Conservation (phyloP, 1,140 invertebrate genomes). For the Diploscapter pachys region DNA sequence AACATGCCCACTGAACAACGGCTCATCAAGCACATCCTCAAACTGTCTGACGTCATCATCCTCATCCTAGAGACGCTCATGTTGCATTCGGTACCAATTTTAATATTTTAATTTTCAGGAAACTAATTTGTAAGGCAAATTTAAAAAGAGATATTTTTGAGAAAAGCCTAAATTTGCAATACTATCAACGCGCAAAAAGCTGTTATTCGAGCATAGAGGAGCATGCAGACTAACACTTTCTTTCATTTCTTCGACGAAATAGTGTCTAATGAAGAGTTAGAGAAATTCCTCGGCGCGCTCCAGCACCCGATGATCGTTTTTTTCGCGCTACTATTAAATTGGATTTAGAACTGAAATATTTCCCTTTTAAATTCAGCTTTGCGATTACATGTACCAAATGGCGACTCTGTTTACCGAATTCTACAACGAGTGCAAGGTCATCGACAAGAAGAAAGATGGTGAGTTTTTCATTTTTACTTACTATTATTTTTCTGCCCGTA, state of each 20-base stretch:
- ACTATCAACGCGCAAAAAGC: not conserved
- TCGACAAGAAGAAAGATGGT: conserved; percentile 75
- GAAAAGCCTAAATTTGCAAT: not conserved
- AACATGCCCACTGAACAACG: conserved; percentile 91
- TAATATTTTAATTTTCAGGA: not conserved
- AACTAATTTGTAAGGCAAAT: not conserved
- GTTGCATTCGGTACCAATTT: conserved; percentile 66
- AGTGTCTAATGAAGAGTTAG: not conserved
- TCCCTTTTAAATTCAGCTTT: conserved; percentile 67
- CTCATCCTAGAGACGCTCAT: conserved; percentile 79
- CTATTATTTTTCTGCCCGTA: not conserved
- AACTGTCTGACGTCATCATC: conserved; percentile 72
- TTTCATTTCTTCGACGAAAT: not conserved
- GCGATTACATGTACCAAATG: conserved; percentile 93
- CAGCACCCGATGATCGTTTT: not conserved
- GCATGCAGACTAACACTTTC: no score
- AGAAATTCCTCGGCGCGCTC: not conserved
- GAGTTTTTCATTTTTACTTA: conserved; percentile 10
- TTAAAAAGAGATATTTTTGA: not conserved
- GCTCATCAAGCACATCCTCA: conserved; percentile 74
- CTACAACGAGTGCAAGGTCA: conserved; percentile 94
- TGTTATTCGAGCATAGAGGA: not conserved
- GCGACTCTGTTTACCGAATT: conserved; percentile 89
- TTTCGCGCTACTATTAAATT: not conserved
- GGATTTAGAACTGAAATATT: no score